phyloP scores from a whole-genome alignment of 2,888 invertebrate species.

The Papilio demoleus region DNA sequence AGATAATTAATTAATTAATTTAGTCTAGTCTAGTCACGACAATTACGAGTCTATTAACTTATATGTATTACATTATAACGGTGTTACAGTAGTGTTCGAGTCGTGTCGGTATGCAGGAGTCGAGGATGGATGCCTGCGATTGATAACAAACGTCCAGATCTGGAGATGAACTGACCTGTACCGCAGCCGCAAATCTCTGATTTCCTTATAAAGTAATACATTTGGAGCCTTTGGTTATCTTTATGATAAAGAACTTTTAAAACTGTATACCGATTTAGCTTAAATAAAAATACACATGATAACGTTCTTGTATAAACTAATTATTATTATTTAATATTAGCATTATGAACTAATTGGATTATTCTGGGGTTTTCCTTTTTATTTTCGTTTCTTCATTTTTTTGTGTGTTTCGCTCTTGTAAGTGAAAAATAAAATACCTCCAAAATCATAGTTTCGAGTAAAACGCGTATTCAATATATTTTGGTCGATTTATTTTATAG shows the following conservation, averaged over 20 bases:
- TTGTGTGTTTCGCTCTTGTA: too few relatives aligned
- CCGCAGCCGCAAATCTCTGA: background rate
- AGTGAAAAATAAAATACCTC: too few relatives aligned
- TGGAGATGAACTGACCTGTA: constrained; percentile 52
- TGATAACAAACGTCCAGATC: constrained; percentile 67
- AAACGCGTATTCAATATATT: too few relatives aligned
- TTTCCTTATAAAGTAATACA: constrained; percentile 28
- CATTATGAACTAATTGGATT: background rate
- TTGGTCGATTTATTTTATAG: too few relatives aligned
- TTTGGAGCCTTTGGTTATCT: constrained; percentile 10
- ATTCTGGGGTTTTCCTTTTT: background rate
- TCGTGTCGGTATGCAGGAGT: constrained; percentile 29
- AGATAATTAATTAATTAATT: too few relatives aligned
- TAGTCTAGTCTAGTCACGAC: too few relatives aligned
- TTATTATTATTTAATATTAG: background rate
- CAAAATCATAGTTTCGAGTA: too few relatives aligned
- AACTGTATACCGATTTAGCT: background rate
- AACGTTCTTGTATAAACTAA: background rate
- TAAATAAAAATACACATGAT: background rate
- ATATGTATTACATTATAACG: background rate
- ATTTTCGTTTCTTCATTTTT: too few relatives aligned
- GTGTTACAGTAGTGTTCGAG: constrained; percentile 9
- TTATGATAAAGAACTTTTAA: constrained; percentile 16
- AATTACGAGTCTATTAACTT: too few relatives aligned
- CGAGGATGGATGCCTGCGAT: constrained; percentile 62